phyloP scores from a whole-genome alignment of 2,888 invertebrate genomes.

The Hedychridium roseum region DNA sequence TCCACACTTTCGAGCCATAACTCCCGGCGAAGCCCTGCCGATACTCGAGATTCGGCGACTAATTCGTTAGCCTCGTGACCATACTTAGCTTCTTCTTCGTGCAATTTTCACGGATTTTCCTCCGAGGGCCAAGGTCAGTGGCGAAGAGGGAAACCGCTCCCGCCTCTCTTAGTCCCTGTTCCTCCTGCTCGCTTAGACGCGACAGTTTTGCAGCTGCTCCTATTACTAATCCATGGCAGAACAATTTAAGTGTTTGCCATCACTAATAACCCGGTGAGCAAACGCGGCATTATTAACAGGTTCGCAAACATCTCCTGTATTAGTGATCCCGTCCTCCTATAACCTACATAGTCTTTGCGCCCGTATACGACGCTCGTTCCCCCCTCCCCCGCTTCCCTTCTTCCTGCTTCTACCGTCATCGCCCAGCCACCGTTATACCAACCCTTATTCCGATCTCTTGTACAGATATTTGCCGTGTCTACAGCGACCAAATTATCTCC shows the following conservation, averaged over 20 bases:
- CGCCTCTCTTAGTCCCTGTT: too few species aligned
- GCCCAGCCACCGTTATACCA: slow-evolving; percentile 32
- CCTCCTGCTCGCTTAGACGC: too few species aligned
- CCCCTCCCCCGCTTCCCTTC: slow-evolving; percentile 15
- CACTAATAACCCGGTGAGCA: slow-evolving; percentile 59
- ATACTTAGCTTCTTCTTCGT: too few species aligned
- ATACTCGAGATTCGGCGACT: too few species aligned
- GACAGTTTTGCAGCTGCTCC: slow-evolving; percentile 35
- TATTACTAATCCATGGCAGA: slow-evolving; percentile 48
- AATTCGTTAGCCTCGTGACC: too few species aligned
- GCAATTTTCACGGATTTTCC: too few species aligned
- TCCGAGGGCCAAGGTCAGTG: too few species aligned
- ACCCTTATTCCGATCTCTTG: slow-evolving; percentile 57
- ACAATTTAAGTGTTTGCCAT: slow-evolving; percentile 61
- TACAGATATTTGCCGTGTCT: slow-evolving; percentile 61
- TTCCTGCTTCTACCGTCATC: slow-evolving; percentile 9
- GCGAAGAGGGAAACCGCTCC: too few species aligned
- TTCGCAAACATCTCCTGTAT: slow-evolving; percentile 59
- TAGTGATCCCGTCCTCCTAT: slow-evolving; percentile 54
- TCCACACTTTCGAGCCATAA: too few species aligned
- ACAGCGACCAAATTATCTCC: slow-evolving; percentile 57
- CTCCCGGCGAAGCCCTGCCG: too few species aligned
- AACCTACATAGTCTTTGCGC: slow-evolving; percentile 52
- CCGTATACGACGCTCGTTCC: slow-evolving; percentile 32
- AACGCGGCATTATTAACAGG: slow-evolving; percentile 62